Evolutionary conservation across 2,888 invertebrate genomes (phyloP).

Genomic region (Cantharis rufa): DNA sequence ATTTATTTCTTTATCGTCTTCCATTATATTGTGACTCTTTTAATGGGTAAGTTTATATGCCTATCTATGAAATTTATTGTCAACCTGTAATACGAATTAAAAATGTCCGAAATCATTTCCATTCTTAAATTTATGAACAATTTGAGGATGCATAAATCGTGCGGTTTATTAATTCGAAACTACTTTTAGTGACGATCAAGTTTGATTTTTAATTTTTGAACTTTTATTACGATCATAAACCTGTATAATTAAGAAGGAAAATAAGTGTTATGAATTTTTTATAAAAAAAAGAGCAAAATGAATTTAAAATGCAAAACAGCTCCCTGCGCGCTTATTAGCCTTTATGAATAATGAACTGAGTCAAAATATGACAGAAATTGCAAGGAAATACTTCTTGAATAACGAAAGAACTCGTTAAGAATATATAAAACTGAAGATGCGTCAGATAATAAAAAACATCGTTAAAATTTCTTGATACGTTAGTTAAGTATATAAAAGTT

Average conservation of each 20-base stretch:
- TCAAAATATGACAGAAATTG: slow-evolving; percentile 27
- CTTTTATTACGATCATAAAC: neutral
- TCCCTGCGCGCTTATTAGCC: slow-evolving; percentile 27
- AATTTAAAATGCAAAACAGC: slow-evolving; percentile 29
- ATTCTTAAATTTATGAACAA: neutral
- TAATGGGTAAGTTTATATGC: neutral
- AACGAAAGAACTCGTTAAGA: slow-evolving; percentile 7
- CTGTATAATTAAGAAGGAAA: neutral
- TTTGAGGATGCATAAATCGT: neutral
- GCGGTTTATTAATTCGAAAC: neutral
- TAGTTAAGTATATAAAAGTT: neutral
- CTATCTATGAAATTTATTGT: neutral
- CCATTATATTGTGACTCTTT: neutral
- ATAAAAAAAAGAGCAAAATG: slow-evolving; percentile 27
- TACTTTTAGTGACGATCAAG: neutral
- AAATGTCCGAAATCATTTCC: neutral
- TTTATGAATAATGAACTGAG: slow-evolving; percentile 26
- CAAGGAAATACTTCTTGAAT: slow-evolving; percentile 10
- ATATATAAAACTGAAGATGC: slow-evolving; percentile 1
- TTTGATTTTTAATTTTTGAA: neutral
- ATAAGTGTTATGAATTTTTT: slow-evolving; percentile 16
- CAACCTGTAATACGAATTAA: neutral
- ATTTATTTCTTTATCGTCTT: too few relatives aligned
- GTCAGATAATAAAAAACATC: slow-evolving; percentile 10
- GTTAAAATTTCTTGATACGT: neutral